Evolutionary conservation across 2,113 vertebrate species (phyloP), one percentile per base, ranked within the genome.

Genomic region (Anoplopoma fimbria): DNA sequence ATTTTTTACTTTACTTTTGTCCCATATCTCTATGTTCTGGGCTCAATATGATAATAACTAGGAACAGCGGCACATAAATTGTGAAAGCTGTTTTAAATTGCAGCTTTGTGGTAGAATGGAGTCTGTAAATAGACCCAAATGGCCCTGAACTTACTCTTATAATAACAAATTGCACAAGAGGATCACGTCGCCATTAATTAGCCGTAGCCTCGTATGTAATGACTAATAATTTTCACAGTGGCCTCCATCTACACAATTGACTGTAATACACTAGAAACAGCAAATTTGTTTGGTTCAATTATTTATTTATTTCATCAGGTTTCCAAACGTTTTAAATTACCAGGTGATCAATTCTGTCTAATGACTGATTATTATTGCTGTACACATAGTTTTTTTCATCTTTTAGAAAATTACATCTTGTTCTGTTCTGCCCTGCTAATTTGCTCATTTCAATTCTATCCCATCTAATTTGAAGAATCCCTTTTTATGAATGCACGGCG

Each of bases 381-480:
- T 40, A n/a, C 45, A 71, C 14, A 67, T 45, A 4, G 67, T 51
- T 33, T 36, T 9, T 51, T 0, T n/a, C 61, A 21, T 47, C 17
- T 57, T 58, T 51, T 49, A 25, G 34, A 29, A 63, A 61, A 60
- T 72, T 0, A 82, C 65, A 74, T 77, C 65, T 57, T 75, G 31
- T 58, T 79, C 49, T 19, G 40, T 51, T 80, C 58, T 77, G 69
- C 61, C 23, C 27, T 34, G 6, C 49, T 87, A 75, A 81, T 86
- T 79, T 83, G n/a, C 75, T 85, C 51, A 84, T 85, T 88, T 87
- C 47, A 77, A 67, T 83, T 83, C 64, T 2, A 81, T 73, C 76
- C 57, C 70, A 80, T 75, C 63, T 73, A 61, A 84, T 88, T 61
- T 81, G 38, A 83, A 8, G 53, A 53, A 83, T 63, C 77, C 31